These are phyloP conservation scores for Myzus persicae DNA, from an alignment of 1,140 invertebrate genomes.

Conservation along the genomic window DNA sequence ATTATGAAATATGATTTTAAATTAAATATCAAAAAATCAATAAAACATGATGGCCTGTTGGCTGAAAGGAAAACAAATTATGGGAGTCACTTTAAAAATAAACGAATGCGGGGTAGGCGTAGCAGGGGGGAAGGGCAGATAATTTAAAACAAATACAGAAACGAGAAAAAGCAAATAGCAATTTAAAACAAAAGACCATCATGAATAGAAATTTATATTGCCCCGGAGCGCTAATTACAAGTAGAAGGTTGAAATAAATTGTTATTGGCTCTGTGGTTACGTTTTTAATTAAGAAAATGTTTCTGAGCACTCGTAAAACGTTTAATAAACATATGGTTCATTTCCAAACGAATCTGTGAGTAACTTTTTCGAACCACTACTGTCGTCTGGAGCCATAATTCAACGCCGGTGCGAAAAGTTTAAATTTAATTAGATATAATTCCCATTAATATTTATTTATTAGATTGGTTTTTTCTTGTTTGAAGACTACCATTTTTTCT, in stretches of 20 bases:
- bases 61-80: constrained; percentile 14
- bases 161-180: constrained; percentile 40
- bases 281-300: constrained; percentile 54
- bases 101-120: neutral
- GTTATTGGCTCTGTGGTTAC: constrained; percentile 56
- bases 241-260: constrained; percentile 48
- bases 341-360: neutral
- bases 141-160: constrained; percentile 42
- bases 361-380: neutral
- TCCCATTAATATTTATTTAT: neutral
- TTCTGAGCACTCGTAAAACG: constrained; percentile 37
- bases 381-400: neutral
- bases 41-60: neutral
- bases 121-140: neutral
- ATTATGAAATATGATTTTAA: constrained; percentile 25
- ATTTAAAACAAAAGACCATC: constrained; percentile 53
- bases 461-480: neutral
- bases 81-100: neutral
- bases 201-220: constrained; percentile 44
- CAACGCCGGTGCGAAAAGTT: neutral
- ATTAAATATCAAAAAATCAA: constrained; percentile 24
- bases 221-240: constrained; percentile 46
- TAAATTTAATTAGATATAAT: neutral
- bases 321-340: constrained; percentile 30
- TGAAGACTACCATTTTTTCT: neutral